phyloP scores from a whole-genome alignment of 2,888 invertebrate species.

The Sisyra nigra region DNA sequence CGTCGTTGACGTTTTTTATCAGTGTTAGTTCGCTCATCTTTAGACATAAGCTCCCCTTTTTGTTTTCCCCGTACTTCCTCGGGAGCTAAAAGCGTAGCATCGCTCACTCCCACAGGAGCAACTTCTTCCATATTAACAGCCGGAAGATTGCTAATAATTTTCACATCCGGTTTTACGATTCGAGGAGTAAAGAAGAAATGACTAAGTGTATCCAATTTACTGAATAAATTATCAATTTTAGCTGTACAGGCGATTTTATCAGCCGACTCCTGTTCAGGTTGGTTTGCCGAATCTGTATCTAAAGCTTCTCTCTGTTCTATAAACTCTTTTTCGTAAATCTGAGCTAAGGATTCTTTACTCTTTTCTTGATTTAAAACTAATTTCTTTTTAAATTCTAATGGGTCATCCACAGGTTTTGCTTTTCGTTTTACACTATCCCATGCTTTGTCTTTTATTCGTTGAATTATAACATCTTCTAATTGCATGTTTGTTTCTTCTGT shows the following conservation, averaged over 20 bases:
- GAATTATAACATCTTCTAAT: constrained; percentile 81
- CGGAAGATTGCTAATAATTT: constrained; percentile 80
- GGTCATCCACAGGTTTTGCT: constrained; percentile 67
- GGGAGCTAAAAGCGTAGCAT: constrained; percentile 75
- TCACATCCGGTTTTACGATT: constrained; percentile 68
- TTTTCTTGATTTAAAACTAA: constrained; percentile 84
- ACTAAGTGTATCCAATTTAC: constrained; percentile 78
- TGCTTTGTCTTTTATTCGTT: constrained; percentile 80
- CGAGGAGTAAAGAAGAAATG: constrained; percentile 93
- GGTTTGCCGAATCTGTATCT: constrained; percentile 36
- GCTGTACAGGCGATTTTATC: constrained; percentile 63
- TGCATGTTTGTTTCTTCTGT: constrained; percentile 79
- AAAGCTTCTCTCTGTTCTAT: constrained; percentile 44
- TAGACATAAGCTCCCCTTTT: constrained; percentile 37
- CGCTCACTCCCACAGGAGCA: constrained; percentile 75
- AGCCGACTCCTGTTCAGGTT: constrained; percentile 49
- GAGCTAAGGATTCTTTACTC: constrained; percentile 80
- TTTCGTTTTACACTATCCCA: constrained; percentile 90
- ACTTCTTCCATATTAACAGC: constrained; percentile 92
- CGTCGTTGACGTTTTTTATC: constrained; percentile 82
- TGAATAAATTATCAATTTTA: constrained; percentile 59
- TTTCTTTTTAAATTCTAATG: constrained; percentile 72
- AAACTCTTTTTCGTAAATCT: constrained; percentile 86
- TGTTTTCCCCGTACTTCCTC: constrained; percentile 62
- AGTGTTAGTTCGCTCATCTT: constrained; percentile 65